Evolutionary conservation across 2,888 invertebrate genomes (phyloP).

Genomic region (Pachycephus smyrnensis): DNA sequence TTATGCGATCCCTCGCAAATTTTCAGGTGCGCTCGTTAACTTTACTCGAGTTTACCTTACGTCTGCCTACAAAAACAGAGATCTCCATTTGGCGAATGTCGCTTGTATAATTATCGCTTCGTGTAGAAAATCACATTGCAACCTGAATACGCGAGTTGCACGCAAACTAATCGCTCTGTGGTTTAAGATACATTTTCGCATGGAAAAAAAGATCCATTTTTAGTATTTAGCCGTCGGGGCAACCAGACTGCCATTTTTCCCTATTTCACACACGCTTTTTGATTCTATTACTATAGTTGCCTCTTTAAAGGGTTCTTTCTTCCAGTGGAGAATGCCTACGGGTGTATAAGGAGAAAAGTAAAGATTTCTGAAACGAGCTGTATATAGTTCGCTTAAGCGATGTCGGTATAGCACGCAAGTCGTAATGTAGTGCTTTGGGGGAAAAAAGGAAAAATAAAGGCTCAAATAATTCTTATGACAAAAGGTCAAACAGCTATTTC

Average conservation of each 20-base stretch:
- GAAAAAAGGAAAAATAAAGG: not conserved
- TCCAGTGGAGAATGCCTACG: not conserved
- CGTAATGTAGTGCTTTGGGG: not conserved
- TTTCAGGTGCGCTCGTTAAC: not conserved
- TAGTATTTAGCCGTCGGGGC: not conserved
- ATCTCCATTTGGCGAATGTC: not conserved
- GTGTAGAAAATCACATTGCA: not conserved
- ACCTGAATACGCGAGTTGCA: not conserved
- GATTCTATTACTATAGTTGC: not conserved
- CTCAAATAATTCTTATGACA: constrained; percentile 19
- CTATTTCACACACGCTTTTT: not conserved
- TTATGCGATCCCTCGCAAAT: not conserved
- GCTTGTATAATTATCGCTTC: not conserved
- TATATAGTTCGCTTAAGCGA: not conserved
- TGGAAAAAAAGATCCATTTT: not conserved
- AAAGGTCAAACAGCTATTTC: constrained; percentile 28
- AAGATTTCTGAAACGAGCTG: not conserved
- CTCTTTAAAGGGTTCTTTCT: not conserved
- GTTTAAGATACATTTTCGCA: not conserved
- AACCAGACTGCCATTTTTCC: not conserved
- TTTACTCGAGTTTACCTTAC: not conserved
- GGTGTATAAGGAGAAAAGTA: not conserved
- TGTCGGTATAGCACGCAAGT: not conserved
- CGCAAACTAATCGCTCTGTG: not conserved
- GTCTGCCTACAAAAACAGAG: not conserved